Evolutionary conservation across 2,888 invertebrate genomes (phyloP).

Genomic region (Micoletzkya japonica): DNA sequence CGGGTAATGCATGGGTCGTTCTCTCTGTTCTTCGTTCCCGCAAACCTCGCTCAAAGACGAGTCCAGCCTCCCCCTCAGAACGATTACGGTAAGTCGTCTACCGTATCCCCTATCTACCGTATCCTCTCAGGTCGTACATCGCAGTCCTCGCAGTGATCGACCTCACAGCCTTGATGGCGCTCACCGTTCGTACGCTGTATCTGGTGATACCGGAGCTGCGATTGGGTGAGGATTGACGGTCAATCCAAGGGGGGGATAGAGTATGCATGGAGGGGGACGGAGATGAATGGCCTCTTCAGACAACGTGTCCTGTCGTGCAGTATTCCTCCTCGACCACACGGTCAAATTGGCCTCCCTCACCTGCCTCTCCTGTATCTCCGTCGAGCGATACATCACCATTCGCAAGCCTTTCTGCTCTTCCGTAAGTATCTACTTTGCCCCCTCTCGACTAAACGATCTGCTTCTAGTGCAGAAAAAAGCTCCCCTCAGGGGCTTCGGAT

Average conservation of each 20-base stretch:
- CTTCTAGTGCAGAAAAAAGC: too few relatives aligned
- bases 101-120: conserved; percentile 30
- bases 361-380: conserved; percentile 58
- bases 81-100: conserved; percentile 33
- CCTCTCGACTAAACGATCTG: too few relatives aligned
- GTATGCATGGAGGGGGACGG: conserved; percentile 9
- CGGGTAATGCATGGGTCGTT: conserved; percentile 61
- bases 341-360: conserved; percentile 58
- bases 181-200: conserved; percentile 51
- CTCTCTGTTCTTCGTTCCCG: conserved; percentile 57
- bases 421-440: conserved; percentile 34
- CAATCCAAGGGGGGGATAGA: background rate
- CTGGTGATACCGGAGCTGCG: conserved; percentile 54
- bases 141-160: conserved; percentile 58
- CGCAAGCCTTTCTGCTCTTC: conserved; percentile 59
- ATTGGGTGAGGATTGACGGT: conserved; percentile 49
- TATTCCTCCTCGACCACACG: conserved; percentile 55
- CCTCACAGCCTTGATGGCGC: conserved; percentile 54
- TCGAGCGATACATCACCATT: conserved; percentile 60
- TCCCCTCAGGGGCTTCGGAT: too few relatives aligned
- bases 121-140: conserved; percentile 54
- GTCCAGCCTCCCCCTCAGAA: conserved; percentile 39
- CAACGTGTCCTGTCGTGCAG: conserved; percentile 49
- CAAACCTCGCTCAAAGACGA: conserved; percentile 39
- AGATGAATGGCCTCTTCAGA: too few relatives aligned